Evolutionary conservation across 2,797 vertebrate genomes (phyloP), one percentile per base, ranked within the genome.

Genomic region (Aselliscus stoliczkanus): DNA sequence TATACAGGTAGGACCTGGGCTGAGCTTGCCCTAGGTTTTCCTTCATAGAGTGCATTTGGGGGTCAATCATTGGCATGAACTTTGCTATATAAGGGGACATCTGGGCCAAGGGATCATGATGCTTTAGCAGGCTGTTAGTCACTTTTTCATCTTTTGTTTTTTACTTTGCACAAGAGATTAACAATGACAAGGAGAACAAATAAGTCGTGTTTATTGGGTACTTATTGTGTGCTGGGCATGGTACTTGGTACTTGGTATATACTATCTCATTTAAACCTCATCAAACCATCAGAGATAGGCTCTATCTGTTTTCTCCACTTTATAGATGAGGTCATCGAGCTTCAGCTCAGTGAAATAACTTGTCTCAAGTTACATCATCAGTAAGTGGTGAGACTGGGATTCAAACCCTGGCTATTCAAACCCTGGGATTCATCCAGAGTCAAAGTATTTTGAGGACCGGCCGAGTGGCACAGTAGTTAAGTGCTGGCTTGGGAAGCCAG

Each of bases 1-100:
- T 99, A 99, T 99, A 99, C 99, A 99, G 99, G 99, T 99, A 99
- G 90, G 99, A 95, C 0, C 31, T 31, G 65, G 52, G 62, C 84
- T 70, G 7, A 50, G 13, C 62, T 14, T 20, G 34, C 62, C 62
- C 27, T 80, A 54, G 3, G 9, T 54, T 92, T 93, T 87, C 18
- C 25, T 75, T 93, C 6, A 5, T 39, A 25, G 25, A 67, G 20
- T 23, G 20, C 44, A 94, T 27, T 79, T 4, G 23, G 27, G 18
- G 37, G 3, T 34, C 21, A 31, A 6, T n/a, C 27, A 8, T 42
- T 69, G 69, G 25, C 13, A 1, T 52, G 25, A 54, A 21, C 6
- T 37, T 96, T 54, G 39, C 52, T 37, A 0, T 81, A 5, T 47
- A 54, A 7, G 34, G 17, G 60, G 21, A 12, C 23, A 2, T 70